Conservation (phyloP, 2,888 invertebrate genomes). For the Didymodactylos carnosus region DNA sequence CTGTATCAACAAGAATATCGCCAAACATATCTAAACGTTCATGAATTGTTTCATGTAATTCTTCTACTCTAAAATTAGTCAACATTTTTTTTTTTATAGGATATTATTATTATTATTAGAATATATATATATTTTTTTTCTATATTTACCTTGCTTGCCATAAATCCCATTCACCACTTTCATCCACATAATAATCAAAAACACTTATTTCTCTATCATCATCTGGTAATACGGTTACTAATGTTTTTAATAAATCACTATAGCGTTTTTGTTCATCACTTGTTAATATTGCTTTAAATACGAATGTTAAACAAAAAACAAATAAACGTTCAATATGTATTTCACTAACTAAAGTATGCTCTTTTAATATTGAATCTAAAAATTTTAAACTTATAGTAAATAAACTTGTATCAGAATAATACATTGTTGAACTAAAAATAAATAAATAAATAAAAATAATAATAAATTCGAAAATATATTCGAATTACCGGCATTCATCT, state of each 20-base stretch:
- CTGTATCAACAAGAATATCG: slow-evolving; percentile 31
- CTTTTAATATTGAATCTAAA: slow-evolving; percentile 32
- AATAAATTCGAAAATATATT: background rate
- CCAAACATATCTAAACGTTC: slow-evolving; percentile 30
- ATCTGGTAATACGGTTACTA: slow-evolving; percentile 34
- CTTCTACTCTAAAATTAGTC: background rate
- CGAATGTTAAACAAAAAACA: slow-evolving; percentile 34
- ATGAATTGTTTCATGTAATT: background rate
- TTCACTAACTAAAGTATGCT: slow-evolving; percentile 33
- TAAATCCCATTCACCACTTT: slow-evolving; percentile 35
- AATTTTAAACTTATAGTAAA: slow-evolving; percentile 30
- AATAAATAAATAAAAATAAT: background rate
- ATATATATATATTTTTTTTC: background rate
- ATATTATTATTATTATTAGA: background rate
- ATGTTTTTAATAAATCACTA: slow-evolving; percentile 29
- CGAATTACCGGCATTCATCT: slow-evolving; percentile 5
- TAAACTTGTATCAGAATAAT: slow-evolving; percentile 27
- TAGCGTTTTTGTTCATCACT: slow-evolving; percentile 27
- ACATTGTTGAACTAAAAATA: background rate
- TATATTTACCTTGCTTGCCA: slow-evolving; percentile 27
- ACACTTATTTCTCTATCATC: slow-evolving; percentile 34
- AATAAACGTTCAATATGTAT: slow-evolving; percentile 30
- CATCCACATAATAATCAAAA: slow-evolving; percentile 35
- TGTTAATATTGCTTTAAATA: slow-evolving; percentile 31
- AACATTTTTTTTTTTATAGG: background rate